Conservation (phyloP, 2,797 vertebrate species). For the Melanogrammus aeglefinus region DNA sequence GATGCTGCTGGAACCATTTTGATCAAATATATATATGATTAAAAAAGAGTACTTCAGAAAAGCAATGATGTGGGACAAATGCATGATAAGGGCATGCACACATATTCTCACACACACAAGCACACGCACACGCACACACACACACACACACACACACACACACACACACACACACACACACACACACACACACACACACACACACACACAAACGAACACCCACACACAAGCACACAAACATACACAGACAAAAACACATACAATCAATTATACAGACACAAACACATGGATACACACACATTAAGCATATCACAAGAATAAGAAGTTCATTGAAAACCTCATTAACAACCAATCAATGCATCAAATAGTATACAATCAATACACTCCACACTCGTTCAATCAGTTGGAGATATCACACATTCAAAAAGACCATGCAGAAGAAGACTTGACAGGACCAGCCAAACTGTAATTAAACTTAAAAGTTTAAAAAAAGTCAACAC, state of each 20-base stretch:
- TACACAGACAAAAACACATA: no score
- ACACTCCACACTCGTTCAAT: not conserved
- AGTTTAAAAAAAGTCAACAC: slow-evolving; percentile 34
- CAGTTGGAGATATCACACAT: not conserved
- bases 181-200: no score
- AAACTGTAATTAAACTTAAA: slow-evolving; percentile 37
- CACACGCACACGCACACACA: no score
- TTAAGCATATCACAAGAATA: not conserved
- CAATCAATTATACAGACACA: no score
- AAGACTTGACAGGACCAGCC: not conserved
- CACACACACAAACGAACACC: no score
- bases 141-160: not conserved
- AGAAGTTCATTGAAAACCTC: not conserved
- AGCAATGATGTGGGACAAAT: not conserved
- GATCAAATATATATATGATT: not conserved
- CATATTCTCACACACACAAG: not conserved
- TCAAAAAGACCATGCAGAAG: not conserved
- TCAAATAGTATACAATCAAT: not conserved
- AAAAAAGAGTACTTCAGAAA: not conserved
- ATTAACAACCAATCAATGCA: not conserved
- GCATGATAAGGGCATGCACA: not conserved
- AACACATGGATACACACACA: not conserved
- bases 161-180: no score
- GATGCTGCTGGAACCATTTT: not conserved
- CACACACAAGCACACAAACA: not conserved